phyloP scores from a whole-genome alignment of 2,113 vertebrate species.

The Pomatostomus ruficeps region DNA sequence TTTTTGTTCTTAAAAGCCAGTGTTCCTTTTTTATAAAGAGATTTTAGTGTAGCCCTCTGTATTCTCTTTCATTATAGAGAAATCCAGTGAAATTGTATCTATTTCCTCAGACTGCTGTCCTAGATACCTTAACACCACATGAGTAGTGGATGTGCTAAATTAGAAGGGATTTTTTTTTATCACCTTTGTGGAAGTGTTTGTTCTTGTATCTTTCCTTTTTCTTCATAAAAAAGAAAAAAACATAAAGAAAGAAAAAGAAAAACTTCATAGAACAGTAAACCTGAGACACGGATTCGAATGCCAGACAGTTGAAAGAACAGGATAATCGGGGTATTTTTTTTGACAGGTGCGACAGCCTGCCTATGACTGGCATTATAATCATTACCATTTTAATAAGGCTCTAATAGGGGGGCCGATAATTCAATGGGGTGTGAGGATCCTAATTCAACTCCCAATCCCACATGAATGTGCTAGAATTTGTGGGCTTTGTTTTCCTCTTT shows the following conservation, averaged over 20 bases:
- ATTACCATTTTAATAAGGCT: slow-evolving; percentile 86
- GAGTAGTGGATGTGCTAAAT: slow-evolving; percentile 18
- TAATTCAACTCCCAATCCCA: slow-evolving; percentile 82
- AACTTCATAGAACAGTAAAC: slow-evolving; percentile 76
- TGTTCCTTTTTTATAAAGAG: slow-evolving; percentile 3
- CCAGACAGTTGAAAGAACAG: slow-evolving; percentile 80
- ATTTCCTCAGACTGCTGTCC: background rate
- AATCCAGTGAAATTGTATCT: slow-evolving; percentile 39
- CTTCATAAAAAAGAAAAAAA: background rate
- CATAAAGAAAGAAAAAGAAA: background rate
- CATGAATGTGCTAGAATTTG: slow-evolving; percentile 86
- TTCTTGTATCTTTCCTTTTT: slow-evolving; percentile 67
- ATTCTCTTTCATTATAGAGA: background rate
- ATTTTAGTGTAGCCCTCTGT: slow-evolving; percentile 18
- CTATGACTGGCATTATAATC: slow-evolving; percentile 81
- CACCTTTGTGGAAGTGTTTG: slow-evolving; percentile 55
- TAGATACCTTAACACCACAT: slow-evolving; percentile 41
- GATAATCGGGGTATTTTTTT: slow-evolving; percentile 79
- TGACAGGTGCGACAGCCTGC: slow-evolving; percentile 81
- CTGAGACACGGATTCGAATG: slow-evolving; percentile 74
- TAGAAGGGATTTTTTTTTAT: slow-evolving; percentile 8
- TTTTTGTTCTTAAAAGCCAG: slow-evolving; percentile 22
- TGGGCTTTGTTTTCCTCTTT: slow-evolving; percentile 81
- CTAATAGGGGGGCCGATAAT: slow-evolving; percentile 82
- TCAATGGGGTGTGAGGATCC: slow-evolving; percentile 82